Percentiles rank a stretch among this genome's conserved stretches.
phyloP scores from a whole-genome alignment of 2,797 vertebrate species.

The Adelosebastes latens region DNA sequence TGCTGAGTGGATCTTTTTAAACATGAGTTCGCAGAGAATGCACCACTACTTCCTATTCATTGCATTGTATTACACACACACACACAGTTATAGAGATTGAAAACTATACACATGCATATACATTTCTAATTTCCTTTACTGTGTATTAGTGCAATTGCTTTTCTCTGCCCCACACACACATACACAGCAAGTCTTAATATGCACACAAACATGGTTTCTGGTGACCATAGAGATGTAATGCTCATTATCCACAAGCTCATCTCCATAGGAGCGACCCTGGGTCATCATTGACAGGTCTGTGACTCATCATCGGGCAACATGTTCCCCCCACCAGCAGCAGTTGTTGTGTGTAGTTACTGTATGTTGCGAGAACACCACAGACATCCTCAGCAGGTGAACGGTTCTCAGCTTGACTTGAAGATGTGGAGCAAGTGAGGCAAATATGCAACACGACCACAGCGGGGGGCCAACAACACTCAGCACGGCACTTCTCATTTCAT shows the following conservation, averaged over 20 bases:
- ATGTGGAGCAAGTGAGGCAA: background rate
- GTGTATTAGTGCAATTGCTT: background rate
- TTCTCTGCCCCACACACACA: background rate
- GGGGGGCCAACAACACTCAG: background rate
- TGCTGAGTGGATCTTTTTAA: constrained; percentile 15
- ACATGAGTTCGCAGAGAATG: constrained; percentile 8
- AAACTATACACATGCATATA: constrained; percentile 12
- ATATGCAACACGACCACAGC: background rate
- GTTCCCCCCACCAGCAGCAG: background rate
- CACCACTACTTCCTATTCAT: constrained; percentile 4
- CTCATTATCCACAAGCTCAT: constrained; percentile 31
- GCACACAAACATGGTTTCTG: background rate
- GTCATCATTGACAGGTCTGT: background rate
- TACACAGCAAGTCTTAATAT: background rate
- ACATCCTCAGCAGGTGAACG: background rate
- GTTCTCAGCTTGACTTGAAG: constrained; percentile 15
- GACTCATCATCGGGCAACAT: constrained; percentile 12
- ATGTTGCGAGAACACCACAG: background rate
- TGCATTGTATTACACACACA: background rate
- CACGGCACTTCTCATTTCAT: background rate
- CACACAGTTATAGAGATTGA: background rate
- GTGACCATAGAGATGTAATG: constrained; percentile 7
- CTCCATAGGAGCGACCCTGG: background rate
- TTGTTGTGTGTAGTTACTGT: background rate
- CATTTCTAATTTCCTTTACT: constrained; percentile 23